Evolutionary conservation across 2,888 invertebrate genomes (phyloP).

Genomic region (Chouioia cunea): DNA sequence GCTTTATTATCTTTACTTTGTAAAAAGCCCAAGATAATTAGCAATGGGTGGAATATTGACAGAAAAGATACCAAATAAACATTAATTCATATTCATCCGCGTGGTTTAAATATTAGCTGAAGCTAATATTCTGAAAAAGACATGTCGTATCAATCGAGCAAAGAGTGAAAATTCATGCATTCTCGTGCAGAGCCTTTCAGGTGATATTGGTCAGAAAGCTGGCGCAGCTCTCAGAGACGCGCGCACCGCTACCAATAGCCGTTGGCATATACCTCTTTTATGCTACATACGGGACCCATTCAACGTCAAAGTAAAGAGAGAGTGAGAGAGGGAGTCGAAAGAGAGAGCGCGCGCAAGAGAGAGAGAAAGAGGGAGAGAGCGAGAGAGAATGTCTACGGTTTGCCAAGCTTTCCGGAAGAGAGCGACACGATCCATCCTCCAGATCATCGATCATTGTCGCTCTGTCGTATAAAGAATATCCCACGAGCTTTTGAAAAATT

Average conservation of each 20-base stretch:
- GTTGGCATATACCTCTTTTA: constrained; percentile 25
- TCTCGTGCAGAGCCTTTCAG: constrained; percentile 37
- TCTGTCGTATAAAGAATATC: too few relatives aligned
- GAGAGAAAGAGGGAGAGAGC: neutral
- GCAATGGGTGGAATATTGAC: too few relatives aligned
- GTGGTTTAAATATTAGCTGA: too few relatives aligned
- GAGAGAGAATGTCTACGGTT: too few relatives aligned
- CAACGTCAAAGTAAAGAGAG: constrained; percentile 46
- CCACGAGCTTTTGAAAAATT: too few relatives aligned
- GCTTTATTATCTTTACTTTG: too few relatives aligned
- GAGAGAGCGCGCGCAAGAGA: too few relatives aligned
- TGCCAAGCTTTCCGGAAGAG: constrained; percentile 48
- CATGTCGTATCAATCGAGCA: constrained; percentile 8
- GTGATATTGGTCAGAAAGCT: constrained; percentile 38
- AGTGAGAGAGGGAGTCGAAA: too few relatives aligned
- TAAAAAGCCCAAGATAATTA: too few relatives aligned
- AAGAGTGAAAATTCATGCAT: constrained; percentile 30
- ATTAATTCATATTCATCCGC: too few relatives aligned
- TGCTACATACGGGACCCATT: constrained; percentile 35
- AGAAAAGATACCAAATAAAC: too few relatives aligned
- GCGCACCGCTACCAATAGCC: constrained; percentile 20
- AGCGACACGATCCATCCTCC: constrained; percentile 54
- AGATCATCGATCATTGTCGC: constrained; percentile 57
- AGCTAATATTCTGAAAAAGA: constrained; percentile 1
- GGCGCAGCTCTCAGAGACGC: constrained; percentile 13